phyloP scores from a whole-genome alignment of 2,797 vertebrate genomes.

The Otus scops region DNA sequence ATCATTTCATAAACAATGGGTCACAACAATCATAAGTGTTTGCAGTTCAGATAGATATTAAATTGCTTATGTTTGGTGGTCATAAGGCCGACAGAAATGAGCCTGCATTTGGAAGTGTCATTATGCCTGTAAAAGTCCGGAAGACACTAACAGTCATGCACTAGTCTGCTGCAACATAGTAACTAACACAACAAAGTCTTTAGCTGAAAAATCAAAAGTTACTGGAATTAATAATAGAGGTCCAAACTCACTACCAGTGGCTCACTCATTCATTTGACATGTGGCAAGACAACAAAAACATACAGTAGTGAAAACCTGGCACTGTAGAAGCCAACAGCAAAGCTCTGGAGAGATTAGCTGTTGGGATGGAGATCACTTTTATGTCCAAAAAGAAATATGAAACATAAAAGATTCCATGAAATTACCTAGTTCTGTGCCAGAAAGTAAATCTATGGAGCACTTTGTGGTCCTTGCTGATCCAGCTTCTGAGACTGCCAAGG shows the following conservation, averaged over 20 bases:
- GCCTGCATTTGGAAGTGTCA: not conserved
- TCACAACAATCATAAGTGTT: not conserved
- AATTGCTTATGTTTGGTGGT: not conserved
- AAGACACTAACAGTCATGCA: not conserved
- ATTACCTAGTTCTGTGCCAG: not conserved
- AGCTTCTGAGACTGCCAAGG: not conserved
- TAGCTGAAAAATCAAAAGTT: not conserved
- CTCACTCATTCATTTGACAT: not conserved
- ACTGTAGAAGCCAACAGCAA: not conserved
- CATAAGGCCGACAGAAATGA: not conserved
- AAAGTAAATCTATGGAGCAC: not conserved
- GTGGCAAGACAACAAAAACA: not conserved
- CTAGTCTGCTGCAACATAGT: not conserved
- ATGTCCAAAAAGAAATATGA: not conserved
- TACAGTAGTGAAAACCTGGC: not conserved
- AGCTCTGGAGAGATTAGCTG: not conserved
- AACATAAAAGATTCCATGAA: not conserved
- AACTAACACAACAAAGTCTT: not conserved
- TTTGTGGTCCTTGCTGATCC: not conserved
- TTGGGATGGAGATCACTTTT: not conserved
- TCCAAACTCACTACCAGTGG: not conserved
- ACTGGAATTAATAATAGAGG: not conserved
- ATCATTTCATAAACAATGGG: not conserved
- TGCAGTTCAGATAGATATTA: not conserved
- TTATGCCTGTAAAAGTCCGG: not conserved